Percentiles rank a stretch among this genome's conserved stretches.
These are phyloP conservation scores for Hetaerina americana DNA, from an alignment of 1,140 invertebrate genomes.

Conservation along the genomic window DNA sequence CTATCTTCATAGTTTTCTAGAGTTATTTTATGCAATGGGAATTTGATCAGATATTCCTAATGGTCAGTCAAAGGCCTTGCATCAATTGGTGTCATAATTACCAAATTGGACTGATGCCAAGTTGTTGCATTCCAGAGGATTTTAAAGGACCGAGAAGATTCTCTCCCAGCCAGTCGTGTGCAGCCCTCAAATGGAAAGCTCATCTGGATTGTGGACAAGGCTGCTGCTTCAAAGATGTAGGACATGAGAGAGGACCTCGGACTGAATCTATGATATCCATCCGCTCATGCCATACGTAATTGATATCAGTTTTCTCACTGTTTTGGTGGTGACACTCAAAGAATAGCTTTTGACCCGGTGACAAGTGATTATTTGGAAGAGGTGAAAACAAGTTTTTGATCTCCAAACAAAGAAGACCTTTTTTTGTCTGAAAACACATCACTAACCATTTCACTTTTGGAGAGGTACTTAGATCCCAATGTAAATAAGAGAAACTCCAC, in stretches of 20 bases:
- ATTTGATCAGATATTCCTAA: no score
- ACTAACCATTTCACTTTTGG: neutral
- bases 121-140: slow-evolving; percentile 45
- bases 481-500: neutral
- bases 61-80: no score
- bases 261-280: neutral
- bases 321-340: neutral
- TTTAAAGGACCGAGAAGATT: slow-evolving; percentile 50
- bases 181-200: slow-evolving; percentile 51
- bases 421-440: neutral
- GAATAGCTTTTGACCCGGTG: neutral
- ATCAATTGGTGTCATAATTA: no score
- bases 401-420: neutral
- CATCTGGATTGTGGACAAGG: slow-evolving; percentile 66
- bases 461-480: neutral
- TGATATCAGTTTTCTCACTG: neutral
- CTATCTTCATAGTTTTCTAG: no score
- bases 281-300: no score
- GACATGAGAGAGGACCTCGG: neutral
- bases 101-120: no score
- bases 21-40: no score
- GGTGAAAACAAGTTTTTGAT: neutral
- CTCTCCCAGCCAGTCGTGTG: slow-evolving; percentile 56
- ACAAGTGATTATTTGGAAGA: neutral
- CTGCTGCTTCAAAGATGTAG: slow-evolving; percentile 37